phyloP scores from a whole-genome alignment of 2,888 invertebrate species.

The Apeira syringaria region DNA sequence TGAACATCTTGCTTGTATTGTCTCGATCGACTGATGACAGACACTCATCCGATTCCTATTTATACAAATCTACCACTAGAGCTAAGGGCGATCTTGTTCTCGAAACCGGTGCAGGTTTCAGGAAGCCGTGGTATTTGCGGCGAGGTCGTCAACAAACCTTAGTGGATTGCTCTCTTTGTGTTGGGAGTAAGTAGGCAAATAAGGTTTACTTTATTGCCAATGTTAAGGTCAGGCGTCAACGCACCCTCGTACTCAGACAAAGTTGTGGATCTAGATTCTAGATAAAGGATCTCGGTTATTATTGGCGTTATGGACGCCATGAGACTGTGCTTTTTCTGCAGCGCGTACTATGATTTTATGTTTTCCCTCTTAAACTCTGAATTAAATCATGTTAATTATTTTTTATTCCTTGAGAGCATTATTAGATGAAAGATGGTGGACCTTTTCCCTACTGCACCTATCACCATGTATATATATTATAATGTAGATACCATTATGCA shows the following conservation, averaged over 20 bases:
- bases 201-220: constrained; percentile 21
- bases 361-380: too few relatives aligned
- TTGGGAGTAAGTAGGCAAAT: constrained; percentile 18
- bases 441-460: too few relatives aligned
- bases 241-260: constrained; percentile 19
- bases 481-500: too few relatives aligned
- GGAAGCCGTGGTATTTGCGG: constrained; percentile 58
- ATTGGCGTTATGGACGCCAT: too few relatives aligned
- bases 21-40: constrained; percentile 53
- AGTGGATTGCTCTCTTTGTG: constrained; percentile 46
- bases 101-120: constrained; percentile 60
- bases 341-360: too few relatives aligned
- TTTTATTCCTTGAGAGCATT: too few relatives aligned
- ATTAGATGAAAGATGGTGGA: too few relatives aligned
- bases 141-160: constrained; percentile 52
- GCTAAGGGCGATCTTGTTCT: constrained; percentile 57
- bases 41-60: constrained; percentile 44
- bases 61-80: constrained; percentile 53
- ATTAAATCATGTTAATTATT: too few relatives aligned
- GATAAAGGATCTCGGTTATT: too few relatives aligned
- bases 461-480: too few relatives aligned
- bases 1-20: constrained; percentile 65
- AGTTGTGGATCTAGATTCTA: constrained; percentile 17
- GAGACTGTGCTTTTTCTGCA: too few relatives aligned
- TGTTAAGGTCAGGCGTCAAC: constrained; percentile 31